These are phyloP conservation scores for Nycticryphes semicollaris DNA, from an alignment of 2,113 vertebrate genomes.

Conservation along the genomic window DNA sequence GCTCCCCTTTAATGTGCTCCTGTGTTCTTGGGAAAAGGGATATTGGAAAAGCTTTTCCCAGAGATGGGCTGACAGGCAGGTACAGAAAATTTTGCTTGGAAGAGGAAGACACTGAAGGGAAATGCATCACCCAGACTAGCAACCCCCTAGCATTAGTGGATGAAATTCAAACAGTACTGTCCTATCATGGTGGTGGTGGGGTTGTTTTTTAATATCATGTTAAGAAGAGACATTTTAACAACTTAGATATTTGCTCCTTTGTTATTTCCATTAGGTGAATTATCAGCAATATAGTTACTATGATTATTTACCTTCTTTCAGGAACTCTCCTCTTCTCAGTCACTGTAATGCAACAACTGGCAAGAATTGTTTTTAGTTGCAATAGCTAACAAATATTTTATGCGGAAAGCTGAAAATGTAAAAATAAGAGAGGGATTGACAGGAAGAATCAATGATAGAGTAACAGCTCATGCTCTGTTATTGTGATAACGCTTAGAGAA, in stretches of 20 bases:
- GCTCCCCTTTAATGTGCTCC: background rate
- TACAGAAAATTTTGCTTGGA: background rate
- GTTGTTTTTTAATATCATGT: background rate
- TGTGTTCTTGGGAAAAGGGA: background rate
- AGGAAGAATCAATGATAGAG: background rate
- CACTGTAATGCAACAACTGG: background rate
- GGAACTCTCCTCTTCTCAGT: background rate
- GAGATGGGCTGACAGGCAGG: background rate
- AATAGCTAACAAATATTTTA: background rate
- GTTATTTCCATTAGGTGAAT: background rate
- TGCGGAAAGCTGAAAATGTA: background rate
- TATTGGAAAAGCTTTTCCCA: background rate
- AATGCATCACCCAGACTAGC: fast-evolving
- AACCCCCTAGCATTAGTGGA: background rate
- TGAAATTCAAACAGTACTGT: background rate
- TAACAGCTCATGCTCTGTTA: background rate
- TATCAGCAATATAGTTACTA: background rate
- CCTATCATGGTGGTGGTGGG: background rate
- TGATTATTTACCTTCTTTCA: background rate
- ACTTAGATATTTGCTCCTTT: background rate
- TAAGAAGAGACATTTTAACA: background rate
- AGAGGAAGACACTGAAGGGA: background rate
- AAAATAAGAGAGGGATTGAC: background rate
- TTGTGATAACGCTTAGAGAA: background rate
- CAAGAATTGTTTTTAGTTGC: background rate